Base-by-base conservation (phyloP, 2,113 vertebrate genomes). In the Taurulus bubalis region DNA sequence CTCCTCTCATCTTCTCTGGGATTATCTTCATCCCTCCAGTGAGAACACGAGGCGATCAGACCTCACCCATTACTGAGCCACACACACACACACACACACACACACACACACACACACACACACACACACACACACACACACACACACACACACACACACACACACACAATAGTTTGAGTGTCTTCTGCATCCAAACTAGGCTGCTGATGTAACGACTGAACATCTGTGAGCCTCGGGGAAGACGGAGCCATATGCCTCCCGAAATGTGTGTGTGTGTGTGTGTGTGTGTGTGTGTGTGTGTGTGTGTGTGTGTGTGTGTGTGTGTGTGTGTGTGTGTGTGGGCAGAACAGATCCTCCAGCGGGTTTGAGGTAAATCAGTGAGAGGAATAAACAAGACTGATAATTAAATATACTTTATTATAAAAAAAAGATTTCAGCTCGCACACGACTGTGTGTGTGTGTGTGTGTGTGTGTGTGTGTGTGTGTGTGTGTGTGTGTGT, bases 221-320 rank as follows among this genome's bases (percentile, higher is more conserved):
- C 83, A 88, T 92, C 87, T 84, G 81, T 82, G 86, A 70, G 87
- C 91, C 87, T 88, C 0, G 42, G 71, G 83, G 78, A 32, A 7
- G 55, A 71, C 10, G 28, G 8, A 67, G 85, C 87, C 91, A 92
- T 91, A 90, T 90, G 90, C 34, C 82, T 85, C 69, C 68, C 36
- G 69, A 51, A 90, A 4, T 30, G 64, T 1, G 9, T 68, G 71
- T 40, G 18, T 45, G 60, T 26, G 24, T 42, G 73, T 36, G 70
- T 20, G 51, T 6, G 22, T 5, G 12, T 24, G 34, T n/a, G 32
- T 38, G 20, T n/a, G 34, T 36, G 34, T 47, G 40, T 40, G 38
- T 40, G 63, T 45, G 60, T 32, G 28, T 42, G 73, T 45, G 70
- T 20, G 51, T 9, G 22, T 10, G 11, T 40, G 34, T 36, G 32